phyloP scores from a whole-genome alignment of 2,888 invertebrate species.

The Dryobota labecula region DNA sequence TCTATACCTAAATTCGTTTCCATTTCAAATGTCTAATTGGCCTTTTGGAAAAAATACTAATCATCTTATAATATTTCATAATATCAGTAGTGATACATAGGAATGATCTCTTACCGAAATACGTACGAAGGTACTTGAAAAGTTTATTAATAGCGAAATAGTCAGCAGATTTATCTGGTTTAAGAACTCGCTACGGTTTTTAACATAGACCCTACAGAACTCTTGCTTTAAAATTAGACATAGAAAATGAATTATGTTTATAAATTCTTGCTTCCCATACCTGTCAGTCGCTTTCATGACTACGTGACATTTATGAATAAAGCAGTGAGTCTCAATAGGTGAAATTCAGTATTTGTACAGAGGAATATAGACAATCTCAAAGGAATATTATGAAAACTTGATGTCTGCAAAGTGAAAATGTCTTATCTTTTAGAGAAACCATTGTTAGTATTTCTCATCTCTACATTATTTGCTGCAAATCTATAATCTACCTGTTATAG shows the following conservation, averaged over 20 bases:
- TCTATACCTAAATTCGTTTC: not conserved
- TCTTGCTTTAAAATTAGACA: conserved; percentile 40
- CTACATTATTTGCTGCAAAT: not conserved
- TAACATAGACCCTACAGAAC: conserved; percentile 59
- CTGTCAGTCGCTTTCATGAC: conserved; percentile 6
- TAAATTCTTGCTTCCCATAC: conserved; percentile 15
- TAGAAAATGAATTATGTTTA: conserved; percentile 43
- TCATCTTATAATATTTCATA: not conserved
- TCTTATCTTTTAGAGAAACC: not conserved
- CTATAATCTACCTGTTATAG: not conserved
- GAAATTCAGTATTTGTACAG: not conserved
- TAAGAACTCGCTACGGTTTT: conserved; percentile 33
- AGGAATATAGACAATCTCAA: not conserved
- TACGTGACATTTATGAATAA: conserved; percentile 5
- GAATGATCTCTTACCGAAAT: too few relatives aligned
- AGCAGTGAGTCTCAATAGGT: not conserved
- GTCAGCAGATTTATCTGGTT: not conserved
- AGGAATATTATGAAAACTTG: not conserved
- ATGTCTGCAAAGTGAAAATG: not conserved
- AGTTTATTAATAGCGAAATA: too few relatives aligned
- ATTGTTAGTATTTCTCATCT: not conserved
- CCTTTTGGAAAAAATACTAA: not conserved
- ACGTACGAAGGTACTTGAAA: not conserved
- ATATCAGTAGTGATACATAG: not conserved
- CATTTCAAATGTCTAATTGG: not conserved